These are phyloP conservation scores for Holacanthus passer DNA, from an alignment of 2,113 vertebrate genomes.

Conservation along the genomic window DNA sequence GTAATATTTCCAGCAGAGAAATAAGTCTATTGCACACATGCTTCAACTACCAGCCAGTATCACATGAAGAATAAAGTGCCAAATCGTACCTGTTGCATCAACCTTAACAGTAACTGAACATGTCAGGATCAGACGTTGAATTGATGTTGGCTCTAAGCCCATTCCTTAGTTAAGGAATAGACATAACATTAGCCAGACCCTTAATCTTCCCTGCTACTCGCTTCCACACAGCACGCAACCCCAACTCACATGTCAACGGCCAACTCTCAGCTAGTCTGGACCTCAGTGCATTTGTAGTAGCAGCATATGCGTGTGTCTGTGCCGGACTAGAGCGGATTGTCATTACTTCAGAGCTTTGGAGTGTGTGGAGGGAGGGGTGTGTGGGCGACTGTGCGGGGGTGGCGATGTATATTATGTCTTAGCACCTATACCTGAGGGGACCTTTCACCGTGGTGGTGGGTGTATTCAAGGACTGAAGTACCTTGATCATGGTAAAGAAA, in stretches of 20 bases:
- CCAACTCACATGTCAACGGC: conserved; percentile 43
- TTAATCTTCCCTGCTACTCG: conserved; percentile 58
- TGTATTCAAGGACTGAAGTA: conserved; percentile 2
- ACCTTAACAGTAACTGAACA: conserved; percentile 9
- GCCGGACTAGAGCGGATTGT: conserved; percentile 31
- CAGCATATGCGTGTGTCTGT: conserved; percentile 8
- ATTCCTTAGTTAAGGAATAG: conserved; percentile 52
- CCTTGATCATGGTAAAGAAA: conserved; percentile 12
- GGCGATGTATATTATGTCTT: background rate
- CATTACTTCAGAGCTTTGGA: conserved; percentile 27
- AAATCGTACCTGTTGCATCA: background rate
- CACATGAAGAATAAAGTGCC: background rate
- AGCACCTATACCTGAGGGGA: conserved; percentile 17
- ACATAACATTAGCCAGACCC: conserved; percentile 65
- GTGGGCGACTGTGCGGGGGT: background rate
- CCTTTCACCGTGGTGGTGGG: background rate
- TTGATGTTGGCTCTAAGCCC: conserved; percentile 54
- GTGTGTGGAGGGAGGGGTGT: background rate
- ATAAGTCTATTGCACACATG: background rate
- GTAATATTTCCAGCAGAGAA: background rate
- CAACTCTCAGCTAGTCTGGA: conserved; percentile 7
- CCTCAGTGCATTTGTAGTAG: conserved; percentile 13
- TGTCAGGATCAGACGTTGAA: conserved; percentile 37
- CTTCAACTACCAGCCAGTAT: background rate
- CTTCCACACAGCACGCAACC: conserved; percentile 60